Percentiles rank a stretch among this genome's conserved stretches.
Conservation (phyloP, 2,797 vertebrate genomes). For the Amblyopsis hoosieri region DNA sequence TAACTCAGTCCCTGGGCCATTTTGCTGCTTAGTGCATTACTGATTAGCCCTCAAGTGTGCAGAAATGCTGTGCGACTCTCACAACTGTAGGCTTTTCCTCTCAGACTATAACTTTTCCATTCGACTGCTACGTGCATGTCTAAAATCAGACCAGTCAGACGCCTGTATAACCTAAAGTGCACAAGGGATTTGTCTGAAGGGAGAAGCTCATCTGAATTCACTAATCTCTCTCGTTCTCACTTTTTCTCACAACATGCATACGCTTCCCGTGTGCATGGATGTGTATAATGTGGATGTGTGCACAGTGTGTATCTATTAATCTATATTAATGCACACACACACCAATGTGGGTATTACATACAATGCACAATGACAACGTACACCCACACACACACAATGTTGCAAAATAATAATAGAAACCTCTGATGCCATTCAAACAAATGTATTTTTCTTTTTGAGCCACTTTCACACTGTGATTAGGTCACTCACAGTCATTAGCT, state of each 20-base stretch:
- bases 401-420: constrained; percentile 26
- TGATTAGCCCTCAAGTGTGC: constrained; percentile 61
- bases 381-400: constrained; percentile 11
- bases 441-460: constrained; percentile 32
- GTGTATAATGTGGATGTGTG: background rate
- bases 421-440: background rate
- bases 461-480: constrained; percentile 37
- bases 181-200: constrained; percentile 53
- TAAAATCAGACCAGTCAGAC: constrained; percentile 26
- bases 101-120: constrained; percentile 29
- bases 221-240: constrained; percentile 33
- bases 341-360: background rate
- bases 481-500: constrained; percentile 41
- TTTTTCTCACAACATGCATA: background rate
- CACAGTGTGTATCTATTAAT: background rate
- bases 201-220: constrained; percentile 52
- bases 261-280: background rate
- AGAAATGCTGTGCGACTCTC: constrained; percentile 43
- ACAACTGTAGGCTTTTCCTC: constrained; percentile 27
- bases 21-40: constrained; percentile 47
- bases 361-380: background rate
- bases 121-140: constrained; percentile 17
- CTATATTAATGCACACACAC: constrained; percentile 6
- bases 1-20: constrained; percentile 53
- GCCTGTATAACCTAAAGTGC: constrained; percentile 36